These are phyloP conservation scores for Eriosoma lanigerum DNA, from an alignment of 1,140 invertebrate species.

Conservation along the genomic window DNA sequence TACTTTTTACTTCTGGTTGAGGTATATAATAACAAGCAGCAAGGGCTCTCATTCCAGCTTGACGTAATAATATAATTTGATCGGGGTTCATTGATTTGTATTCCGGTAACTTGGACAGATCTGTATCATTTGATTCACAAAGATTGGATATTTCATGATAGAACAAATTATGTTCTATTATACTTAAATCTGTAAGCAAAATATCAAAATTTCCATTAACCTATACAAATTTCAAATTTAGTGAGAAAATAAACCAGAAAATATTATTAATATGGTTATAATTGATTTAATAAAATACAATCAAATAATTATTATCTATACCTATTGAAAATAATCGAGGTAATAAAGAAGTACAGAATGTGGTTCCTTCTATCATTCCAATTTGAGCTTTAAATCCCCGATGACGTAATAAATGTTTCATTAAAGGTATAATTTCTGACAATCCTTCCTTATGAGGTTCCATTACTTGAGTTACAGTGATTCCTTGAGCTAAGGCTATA, in stretches of 20 bases:
- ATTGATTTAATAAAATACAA: background rate
- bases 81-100: slow-evolving; percentile 78
- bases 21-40: slow-evolving; percentile 89
- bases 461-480: slow-evolving; percentile 89
- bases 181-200: slow-evolving; percentile 68
- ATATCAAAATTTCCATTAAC: background rate
- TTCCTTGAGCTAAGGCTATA: slow-evolving; percentile 80
- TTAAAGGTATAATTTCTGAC: slow-evolving; percentile 92
- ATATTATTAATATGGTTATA: too few species aligned
- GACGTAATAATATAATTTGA: slow-evolving; percentile 84
- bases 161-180: slow-evolving; percentile 88
- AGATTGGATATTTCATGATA: slow-evolving; percentile 83
- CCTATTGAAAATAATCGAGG: slow-evolving; percentile 89
- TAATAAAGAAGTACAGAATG: slow-evolving; percentile 90
- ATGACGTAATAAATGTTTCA: slow-evolving; percentile 89
- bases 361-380: slow-evolving; percentile 95
- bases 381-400: slow-evolving; percentile 95
- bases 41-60: slow-evolving; percentile 81
- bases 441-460: slow-evolving; percentile 91
- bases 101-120: slow-evolving; percentile 82
- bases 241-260: too few species aligned
- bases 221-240: too few species aligned
- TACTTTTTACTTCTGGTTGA: slow-evolving; percentile 70
- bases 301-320: slow-evolving; percentile 55
- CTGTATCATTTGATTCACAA: slow-evolving; percentile 84